Conservation (phyloP, 2,888 invertebrate genomes). For the Pachliopta kotzebuea region DNA sequence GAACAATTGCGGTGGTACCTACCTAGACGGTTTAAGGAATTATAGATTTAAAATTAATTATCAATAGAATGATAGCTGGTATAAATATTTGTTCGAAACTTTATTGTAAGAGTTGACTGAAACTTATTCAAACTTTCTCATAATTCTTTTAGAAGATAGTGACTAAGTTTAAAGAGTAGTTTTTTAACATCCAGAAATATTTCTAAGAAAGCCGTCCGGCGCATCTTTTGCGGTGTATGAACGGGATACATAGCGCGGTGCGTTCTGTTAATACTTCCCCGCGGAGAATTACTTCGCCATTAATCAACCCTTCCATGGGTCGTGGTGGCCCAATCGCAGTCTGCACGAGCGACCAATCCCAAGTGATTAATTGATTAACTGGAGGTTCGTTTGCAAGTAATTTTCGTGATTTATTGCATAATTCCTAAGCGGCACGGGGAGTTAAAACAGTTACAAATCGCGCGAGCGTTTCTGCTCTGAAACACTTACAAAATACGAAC, state of each 20-base stretch:
- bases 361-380: conserved; percentile 76
- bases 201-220: conserved; percentile 24
- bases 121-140: not conserved
- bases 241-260: conserved; percentile 13
- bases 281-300: conserved; percentile 70
- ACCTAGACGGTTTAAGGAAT: no score
- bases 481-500: conserved; percentile 23
- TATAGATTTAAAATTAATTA: no score
- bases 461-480: conserved; percentile 6
- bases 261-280: conserved; percentile 43
- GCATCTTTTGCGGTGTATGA: conserved; percentile 18
- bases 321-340: conserved; percentile 58
- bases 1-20: no score
- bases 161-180: conserved; percentile 7
- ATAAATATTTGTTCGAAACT: conserved; percentile 3
- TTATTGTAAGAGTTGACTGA: not conserved
- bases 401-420: conserved; percentile 69
- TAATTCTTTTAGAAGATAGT: not conserved
- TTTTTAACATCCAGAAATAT: conserved; percentile 7
- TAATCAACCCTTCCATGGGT: conserved; percentile 69
- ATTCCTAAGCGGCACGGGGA: conserved; percentile 36
- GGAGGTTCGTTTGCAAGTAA: conserved; percentile 61
- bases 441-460: conserved; percentile 30
- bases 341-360: conserved; percentile 57
- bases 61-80: not conserved